Base-by-base conservation (phyloP, 2,797 vertebrate species). In the Pagetopsis macropterus region DNA sequence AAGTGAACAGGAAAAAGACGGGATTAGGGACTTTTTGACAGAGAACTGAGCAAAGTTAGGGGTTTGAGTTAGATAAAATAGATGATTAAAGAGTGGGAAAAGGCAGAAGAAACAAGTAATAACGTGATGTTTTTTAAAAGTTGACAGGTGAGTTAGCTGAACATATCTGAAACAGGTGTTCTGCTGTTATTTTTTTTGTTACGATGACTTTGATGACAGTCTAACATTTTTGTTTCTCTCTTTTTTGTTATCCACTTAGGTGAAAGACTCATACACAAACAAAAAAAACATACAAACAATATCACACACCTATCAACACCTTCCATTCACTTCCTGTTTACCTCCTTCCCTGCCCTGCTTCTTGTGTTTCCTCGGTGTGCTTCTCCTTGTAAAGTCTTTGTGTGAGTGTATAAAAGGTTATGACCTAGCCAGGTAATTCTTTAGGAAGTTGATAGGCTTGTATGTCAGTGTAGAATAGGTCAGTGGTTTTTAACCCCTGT, bases 171-270 rank as follows among this genome's bases (percentile, higher is more conserved):
- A 70, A 49, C n/a, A 7, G 2, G 9, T 70, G 14, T 60, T 13
- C 41, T 72, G 19, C 60, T 76, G 48, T 79, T 44, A 65, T 58
- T 6, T 37, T 27, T 72, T 33, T 15, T 72, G 27, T 64, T 77
- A 50, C 46, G 7, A 69, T 73, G 31, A 51, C 52, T 58, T 54
- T 15, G 52, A 61, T 78, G 65, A 62, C 44, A 61, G n/a, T 80
- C 81, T 93, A 92, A 94, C 79, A 52, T 63, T 78, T 86, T 58
- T 65, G 40, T 58, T 87, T 84, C 65, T 79, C 60, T 83, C 55
- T 84, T 76, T 90, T 91, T 86, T 93, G 70, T 92, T 90, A 79
- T 89, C 88, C 79, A 84, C 86, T 81, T 87, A 95, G 94, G 94
- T 95, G 92, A 95, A 93, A 91, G 77, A 88, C 85, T 78, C 85